Conservation (phyloP, 2,888 invertebrate species). For the Meiosimyza platycephala region DNA sequence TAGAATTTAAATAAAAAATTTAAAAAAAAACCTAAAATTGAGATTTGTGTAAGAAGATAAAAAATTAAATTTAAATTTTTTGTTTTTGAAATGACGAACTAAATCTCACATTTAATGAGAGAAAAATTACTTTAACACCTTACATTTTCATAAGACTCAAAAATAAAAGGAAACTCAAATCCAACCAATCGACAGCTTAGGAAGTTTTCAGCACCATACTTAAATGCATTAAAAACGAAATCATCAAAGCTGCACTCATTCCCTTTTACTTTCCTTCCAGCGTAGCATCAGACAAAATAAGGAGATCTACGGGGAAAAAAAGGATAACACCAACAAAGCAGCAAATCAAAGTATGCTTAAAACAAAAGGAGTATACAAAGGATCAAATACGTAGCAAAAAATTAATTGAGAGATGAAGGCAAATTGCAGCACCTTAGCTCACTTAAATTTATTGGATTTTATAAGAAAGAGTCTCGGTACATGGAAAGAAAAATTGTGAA, state of each 20-base stretch:
- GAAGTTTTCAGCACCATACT: background rate
- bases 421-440: background rate
- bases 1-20: too few species aligned
- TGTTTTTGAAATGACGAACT: too few species aligned
- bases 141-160: too few species aligned
- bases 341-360: conserved; percentile 23
- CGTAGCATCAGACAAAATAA: background rate
- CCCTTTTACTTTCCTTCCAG: background rate
- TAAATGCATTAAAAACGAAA: conserved; percentile 23
- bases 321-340: conserved; percentile 4
- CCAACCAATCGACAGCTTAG: conserved; percentile 7
- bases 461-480: background rate
- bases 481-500: too few species aligned
- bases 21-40: too few species aligned
- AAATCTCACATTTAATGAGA: too few species aligned
- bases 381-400: too few species aligned
- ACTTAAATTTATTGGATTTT: conserved; percentile 35
- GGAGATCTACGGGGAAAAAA: background rate
- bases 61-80: too few species aligned
- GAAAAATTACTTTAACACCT: too few species aligned
- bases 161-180: too few species aligned
- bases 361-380: conserved; percentile 11
- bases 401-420: background rate
- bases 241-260: conserved; percentile 21
- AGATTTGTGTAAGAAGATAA: too few species aligned